Conservation (phyloP, 2,113 vertebrate genomes). For the Arizona elegans region DNA sequence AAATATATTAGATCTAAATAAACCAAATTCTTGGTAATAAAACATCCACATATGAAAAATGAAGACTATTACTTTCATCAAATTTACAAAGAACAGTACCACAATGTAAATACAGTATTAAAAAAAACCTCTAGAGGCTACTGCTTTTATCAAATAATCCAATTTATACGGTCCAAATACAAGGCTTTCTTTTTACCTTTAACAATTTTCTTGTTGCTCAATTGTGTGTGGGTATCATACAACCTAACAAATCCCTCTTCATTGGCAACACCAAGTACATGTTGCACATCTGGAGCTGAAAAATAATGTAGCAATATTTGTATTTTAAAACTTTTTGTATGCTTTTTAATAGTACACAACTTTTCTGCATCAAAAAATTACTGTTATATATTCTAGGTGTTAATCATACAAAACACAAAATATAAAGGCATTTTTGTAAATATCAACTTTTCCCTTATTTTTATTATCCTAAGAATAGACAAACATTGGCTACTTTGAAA, state of each 20-base stretch:
- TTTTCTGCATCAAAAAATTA: not conserved
- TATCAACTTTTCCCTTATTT: not conserved
- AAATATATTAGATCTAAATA: conserved; percentile 26
- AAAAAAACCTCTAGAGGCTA: not conserved
- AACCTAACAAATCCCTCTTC: conserved; percentile 91
- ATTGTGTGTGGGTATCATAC: conserved; percentile 81
- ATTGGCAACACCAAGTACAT: conserved; percentile 86
- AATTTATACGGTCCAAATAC: not conserved
- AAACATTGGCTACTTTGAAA: not conserved
- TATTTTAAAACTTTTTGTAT: not conserved
- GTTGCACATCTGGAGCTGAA: conserved; percentile 71
- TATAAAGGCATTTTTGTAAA: not conserved
- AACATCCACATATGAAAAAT: not conserved
- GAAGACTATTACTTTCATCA: not conserved
- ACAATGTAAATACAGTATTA: not conserved
- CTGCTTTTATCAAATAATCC: not conserved
- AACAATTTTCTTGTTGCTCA: conserved; percentile 66
- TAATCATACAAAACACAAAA: not conserved
- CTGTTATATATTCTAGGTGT: not conserved
- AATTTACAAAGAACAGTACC: not conserved
- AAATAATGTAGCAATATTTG: not conserved
- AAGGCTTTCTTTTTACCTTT: conserved; percentile 74
- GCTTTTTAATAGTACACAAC: not conserved
- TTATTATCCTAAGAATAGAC: not conserved
- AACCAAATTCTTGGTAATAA: not conserved